Evolutionary conservation across 53 echinoderm and acorn worm genomes (phyloP).

Genomic region (Actinopyga echinites): DNA sequence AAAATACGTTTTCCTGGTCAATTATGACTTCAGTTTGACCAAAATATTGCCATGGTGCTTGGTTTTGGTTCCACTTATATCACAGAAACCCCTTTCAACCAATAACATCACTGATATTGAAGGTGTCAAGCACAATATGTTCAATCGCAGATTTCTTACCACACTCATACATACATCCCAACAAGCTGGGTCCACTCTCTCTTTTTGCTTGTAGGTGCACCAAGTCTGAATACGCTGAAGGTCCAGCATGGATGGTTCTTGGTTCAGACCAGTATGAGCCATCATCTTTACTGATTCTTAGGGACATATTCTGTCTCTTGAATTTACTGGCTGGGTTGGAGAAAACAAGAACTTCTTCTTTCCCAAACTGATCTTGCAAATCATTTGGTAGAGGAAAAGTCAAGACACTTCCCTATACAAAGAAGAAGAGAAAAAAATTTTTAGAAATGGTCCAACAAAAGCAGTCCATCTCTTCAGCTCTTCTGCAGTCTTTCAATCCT

Average conservation of each 20-base stretch:
- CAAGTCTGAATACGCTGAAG: slow-evolving; percentile 90
- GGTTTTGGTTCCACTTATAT: too few relatives aligned
- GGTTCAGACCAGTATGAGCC: slow-evolving; percentile 85
- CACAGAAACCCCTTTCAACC: too few relatives aligned
- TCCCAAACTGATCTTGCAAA: slow-evolving; percentile 45
- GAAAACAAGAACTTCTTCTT: slow-evolving; percentile 72
- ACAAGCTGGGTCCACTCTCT: slow-evolving; percentile 32
- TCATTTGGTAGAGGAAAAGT: slow-evolving; percentile 64
- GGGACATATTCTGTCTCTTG: slow-evolving; percentile 79
- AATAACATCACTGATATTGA: too few relatives aligned
- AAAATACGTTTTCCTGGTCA: too few relatives aligned
- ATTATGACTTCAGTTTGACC: too few relatives aligned
- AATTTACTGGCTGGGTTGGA: slow-evolving; percentile 83
- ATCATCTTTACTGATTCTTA: slow-evolving; percentile 74
- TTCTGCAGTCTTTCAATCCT: too few relatives aligned
- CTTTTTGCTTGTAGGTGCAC: slow-evolving; percentile 45
- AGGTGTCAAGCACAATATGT: too few relatives aligned
- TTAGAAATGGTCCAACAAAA: too few relatives aligned
- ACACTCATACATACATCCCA: slow-evolving; percentile 91
- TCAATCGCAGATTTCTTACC: neutral
- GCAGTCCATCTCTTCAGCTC: too few relatives aligned
- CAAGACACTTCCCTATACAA: slow-evolving; percentile 77
- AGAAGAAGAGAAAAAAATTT: neutral
- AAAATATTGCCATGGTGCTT: too few relatives aligned
- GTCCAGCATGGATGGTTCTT: slow-evolving; percentile 70